Evolutionary conservation across 2,888 invertebrate species (phyloP), one percentile per base, ranked within the genome.

Genomic region (Peribatodes rhomboidaria): DNA sequence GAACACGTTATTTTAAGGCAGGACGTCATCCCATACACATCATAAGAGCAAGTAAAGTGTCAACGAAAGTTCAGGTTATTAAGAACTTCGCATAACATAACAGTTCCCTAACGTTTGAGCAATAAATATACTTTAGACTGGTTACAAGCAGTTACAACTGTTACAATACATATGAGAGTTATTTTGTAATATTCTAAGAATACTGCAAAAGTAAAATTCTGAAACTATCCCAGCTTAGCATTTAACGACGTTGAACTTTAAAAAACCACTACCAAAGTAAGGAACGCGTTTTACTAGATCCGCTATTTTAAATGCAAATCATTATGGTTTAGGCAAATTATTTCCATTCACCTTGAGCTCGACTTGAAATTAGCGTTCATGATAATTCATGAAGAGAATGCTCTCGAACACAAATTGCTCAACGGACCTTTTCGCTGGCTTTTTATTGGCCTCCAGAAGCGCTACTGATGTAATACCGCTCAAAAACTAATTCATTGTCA

Each of bases 321-420:
- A 47, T 10, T 49, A 18, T 20, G 14, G 53, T 55, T 56, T 46
- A 18, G 53, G 50, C 54, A 58, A 61, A 55, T 55, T 14, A 42
- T 11, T 35, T 50, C 49, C 22, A 47, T 9, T 46, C 52, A 57
- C 53, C 63, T 37, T 33, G 53, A 47, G 49, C n/a, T 41, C 27
- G 20, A 54, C 41, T 33, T 46, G 13, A 50, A 59, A 59, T 50
- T 22, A 27, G 10, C 54, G 55, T 55, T 50, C 55, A 59, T 49
- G 67, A 60, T 62, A 52, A 56, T 44, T 46, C 57, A 58, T 56
- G 52, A 64, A 68, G 54, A 59, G 66, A 72, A 71, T 65, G 66
- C 55, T 71, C 70, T 70, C 49, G 55, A 70, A 65, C 47, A 64
- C 61, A 42, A 31, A 64, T 68, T 70, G 65, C 67, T 56, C 22